A percentile compares a stretch with the other conserved stretches of the same genome.
Conservation (phyloP, 2,888 invertebrate genomes). For the Thereva nobilitata region DNA sequence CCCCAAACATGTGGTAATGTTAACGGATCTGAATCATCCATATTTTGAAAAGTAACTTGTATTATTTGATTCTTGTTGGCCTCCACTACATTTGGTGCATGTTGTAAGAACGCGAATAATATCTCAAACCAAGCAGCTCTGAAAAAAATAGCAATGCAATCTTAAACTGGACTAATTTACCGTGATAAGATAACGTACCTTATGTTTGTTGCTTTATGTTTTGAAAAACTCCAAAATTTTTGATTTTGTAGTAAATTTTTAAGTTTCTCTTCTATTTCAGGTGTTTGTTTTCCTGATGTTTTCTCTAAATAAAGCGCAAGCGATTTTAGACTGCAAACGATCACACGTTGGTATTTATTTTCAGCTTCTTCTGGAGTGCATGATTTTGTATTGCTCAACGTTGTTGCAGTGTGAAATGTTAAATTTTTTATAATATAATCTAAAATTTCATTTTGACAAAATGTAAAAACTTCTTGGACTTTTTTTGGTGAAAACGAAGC, state of each 20-base stretch:
- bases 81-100: conserved; percentile 61
- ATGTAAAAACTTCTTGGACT: conserved; percentile 75
- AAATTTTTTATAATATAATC: conserved; percentile 74
- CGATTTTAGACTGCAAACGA: conserved; percentile 69
- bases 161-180: background rate
- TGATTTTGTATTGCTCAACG: conserved; percentile 61
- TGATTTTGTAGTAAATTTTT: conserved; percentile 62
- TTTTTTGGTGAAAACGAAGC: conserved; percentile 80
- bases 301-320: conserved; percentile 66
- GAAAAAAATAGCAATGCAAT: conserved; percentile 13
- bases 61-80: conserved; percentile 63
- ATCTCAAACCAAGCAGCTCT: conserved; percentile 72
- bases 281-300: conserved; percentile 60
- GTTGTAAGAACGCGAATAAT: conserved; percentile 65
- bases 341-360: conserved; percentile 68
- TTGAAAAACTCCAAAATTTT: conserved; percentile 75
- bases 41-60: conserved; percentile 64
- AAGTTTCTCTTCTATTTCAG: conserved; percentile 62
- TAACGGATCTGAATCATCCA: conserved; percentile 71
- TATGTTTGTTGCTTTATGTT: conserved; percentile 61
- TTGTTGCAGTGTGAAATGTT: conserved; percentile 63
- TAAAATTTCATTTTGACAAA: conserved; percentile 81
- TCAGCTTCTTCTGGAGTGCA: conserved; percentile 69
- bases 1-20: conserved; percentile 76
- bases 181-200: conserved; percentile 46